A percentile compares a stretch with the other conserved stretches of the same genome.
phyloP scores from a whole-genome alignment of 53 echinoderm and acorn worm species.

The Echinarachnius parma region DNA sequence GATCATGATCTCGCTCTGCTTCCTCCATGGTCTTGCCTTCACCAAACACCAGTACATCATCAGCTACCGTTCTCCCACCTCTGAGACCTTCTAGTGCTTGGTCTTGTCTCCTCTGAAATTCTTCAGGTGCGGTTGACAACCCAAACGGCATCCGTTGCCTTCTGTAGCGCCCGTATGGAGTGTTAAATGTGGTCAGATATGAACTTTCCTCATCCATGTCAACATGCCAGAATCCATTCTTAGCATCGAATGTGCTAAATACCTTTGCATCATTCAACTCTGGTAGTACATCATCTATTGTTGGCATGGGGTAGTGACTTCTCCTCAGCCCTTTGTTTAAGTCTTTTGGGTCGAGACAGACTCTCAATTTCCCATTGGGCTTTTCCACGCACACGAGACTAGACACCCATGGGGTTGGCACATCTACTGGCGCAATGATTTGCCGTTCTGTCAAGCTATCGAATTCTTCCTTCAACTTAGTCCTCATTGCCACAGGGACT shows the following conservation, averaged over 20 bases:
- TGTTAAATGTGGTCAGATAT: constrained; percentile 47
- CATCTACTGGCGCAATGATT: constrained; percentile 41
- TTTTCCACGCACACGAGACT: constrained; percentile 47
- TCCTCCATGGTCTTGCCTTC: constrained; percentile 28
- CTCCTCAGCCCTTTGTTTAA: constrained; percentile 48
- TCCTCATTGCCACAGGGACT: constrained; percentile 43
- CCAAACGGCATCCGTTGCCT: constrained; percentile 62
- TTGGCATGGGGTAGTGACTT: constrained; percentile 46
- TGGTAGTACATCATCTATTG: constrained; percentile 23
- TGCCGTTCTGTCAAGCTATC: constrained; percentile 37
- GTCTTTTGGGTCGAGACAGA: constrained; percentile 55
- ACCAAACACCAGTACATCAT: constrained; percentile 54
- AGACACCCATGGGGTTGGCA: constrained; percentile 53
- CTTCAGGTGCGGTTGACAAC: constrained; percentile 28
- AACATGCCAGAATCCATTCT: constrained; percentile 64
- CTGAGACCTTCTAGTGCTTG: constrained; percentile 40
- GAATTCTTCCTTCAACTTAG: constrained; percentile 40
- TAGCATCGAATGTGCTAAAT: constrained; percentile 50
- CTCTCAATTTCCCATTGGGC: constrained; percentile 27
- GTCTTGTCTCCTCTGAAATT: constrained; percentile 44
- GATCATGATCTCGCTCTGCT: constrained; percentile 16
- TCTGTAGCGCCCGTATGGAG: constrained; percentile 53
- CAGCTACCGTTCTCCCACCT: constrained; percentile 30
- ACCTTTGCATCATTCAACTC: constrained; percentile 30
- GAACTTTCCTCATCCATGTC: constrained; percentile 42